Base-by-base conservation (phyloP, 2,113 vertebrate genomes). In the Haplochromis burtoni region DNA sequence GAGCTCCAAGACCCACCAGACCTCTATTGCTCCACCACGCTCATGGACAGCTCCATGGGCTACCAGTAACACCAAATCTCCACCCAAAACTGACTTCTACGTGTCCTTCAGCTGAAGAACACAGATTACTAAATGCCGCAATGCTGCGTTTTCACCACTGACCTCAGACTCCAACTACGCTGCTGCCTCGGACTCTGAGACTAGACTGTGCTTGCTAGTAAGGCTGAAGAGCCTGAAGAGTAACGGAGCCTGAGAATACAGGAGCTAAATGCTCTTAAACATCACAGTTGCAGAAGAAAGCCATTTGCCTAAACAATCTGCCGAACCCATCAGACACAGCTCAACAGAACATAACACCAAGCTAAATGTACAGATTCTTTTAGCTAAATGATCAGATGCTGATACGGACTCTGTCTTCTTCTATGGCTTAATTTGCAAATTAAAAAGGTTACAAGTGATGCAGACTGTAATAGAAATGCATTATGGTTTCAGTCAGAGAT, bases 1-100 rank as follows among this genome's bases (percentile, higher is more conserved):
- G 97, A 98, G 93, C 95, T 98, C 91, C 97, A 97, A 91, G 96
- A 97, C 10, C 95, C 96, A 79, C 96, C 96, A 61, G 94, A 95
- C 53, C 88, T 95, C 80, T 96, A 94, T 87, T 92, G 95, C 91
- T 96, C 97, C 1, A 97, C 97, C 86, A 96, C 96, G 0, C 94
- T 98, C 82, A 94, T 97, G 90, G 97, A 98, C 93, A 96, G 93
- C 87, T 95, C 97, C 73, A 90, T 94, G 85, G 95, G 93, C 86
- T 97, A 97, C 94, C 97, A 98, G 93, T 98, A 96, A 97, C 68
- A 40, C 73, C 66, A 45, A 54, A 86, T 42, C 82, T 80, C 31
- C 14, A 0, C 38, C 54, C 14, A 24, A 16, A 68, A 84, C 91
- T 87, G 59, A 91, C 88, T 79, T 82, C 80, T 83, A 89, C 45